phyloP scores from a whole-genome alignment of 2,888 invertebrate genomes.

The Drosophila colorata region DNA sequence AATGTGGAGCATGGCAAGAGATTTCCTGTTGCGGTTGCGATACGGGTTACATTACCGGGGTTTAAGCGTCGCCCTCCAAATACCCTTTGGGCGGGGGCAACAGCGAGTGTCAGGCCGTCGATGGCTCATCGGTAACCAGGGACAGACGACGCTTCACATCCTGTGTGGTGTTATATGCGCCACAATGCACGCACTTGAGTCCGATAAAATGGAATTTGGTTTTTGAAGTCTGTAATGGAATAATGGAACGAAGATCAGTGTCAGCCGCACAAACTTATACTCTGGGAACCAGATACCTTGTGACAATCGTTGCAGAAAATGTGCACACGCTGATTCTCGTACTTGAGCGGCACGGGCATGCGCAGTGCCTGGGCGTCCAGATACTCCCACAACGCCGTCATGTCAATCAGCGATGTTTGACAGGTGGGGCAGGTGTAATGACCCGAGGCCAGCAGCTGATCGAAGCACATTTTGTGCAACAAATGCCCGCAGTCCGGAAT shows the following conservation, averaged over 20 bases:
- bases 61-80: conserved; percentile 6
- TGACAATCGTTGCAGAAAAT: conserved; percentile 97
- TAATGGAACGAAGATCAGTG: neutral
- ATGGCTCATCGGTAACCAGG: conserved; percentile 82
- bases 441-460: conserved; percentile 90
- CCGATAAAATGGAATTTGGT: conserved; percentile 95
- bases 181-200: conserved; percentile 93
- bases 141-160: conserved; percentile 86
- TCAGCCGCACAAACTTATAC: neutral
- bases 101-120: conserved; percentile 78
- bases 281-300: conserved; percentile 87
- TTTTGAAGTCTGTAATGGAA: conserved; percentile 89
- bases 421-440: conserved; percentile 96
- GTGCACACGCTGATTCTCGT: conserved; percentile 91
- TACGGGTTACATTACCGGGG: conserved; percentile 3
- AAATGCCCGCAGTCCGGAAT: conserved; percentile 96
- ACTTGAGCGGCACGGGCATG: conserved; percentile 94
- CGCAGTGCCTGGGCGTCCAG: conserved; percentile 93
- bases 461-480: conserved; percentile 93
- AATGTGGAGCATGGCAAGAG: conserved; percentile 75
- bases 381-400: conserved; percentile 90
- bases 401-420: conserved; percentile 94
- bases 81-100: conserved; percentile 3
- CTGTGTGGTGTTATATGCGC: conserved; percentile 96
- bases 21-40: conserved; percentile 62